A percentile compares a stretch with the other conserved stretches of the same genome.
Conservation (phyloP, 2,797 vertebrate species). For the Sorex maritimensis region DNA sequence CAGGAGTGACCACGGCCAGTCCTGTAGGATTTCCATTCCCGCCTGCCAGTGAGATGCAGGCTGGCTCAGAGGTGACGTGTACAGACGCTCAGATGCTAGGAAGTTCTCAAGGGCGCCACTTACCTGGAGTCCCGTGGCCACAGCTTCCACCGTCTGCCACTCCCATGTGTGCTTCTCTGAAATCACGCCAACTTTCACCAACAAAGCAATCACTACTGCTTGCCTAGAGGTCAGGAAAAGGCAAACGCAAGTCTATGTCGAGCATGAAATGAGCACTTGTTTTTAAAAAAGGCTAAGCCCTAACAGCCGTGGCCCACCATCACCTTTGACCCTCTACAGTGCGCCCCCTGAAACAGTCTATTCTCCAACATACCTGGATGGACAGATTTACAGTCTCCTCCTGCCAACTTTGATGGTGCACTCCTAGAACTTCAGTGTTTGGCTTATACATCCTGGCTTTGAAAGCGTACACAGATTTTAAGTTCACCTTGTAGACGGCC, state of each 20-base stretch:
- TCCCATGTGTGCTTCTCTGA: slow-evolving; percentile 97
- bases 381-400: background rate
- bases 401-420: background rate
- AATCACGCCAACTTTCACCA: slow-evolving; percentile 98
- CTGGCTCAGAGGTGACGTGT: background rate
- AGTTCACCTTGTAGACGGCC: slow-evolving; percentile 10
- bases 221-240: slow-evolving; percentile 93
- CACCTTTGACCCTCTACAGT: background rate
- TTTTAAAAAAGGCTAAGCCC: slow-evolving; percentile 68
- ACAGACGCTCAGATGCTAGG: background rate
- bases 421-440: slow-evolving; percentile 23
- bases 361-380: background rate
- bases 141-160: slow-evolving; percentile 97
- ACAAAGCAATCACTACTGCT: slow-evolving; percentile 96
- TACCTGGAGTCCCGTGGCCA: slow-evolving; percentile 98
- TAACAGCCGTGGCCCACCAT: background rate
- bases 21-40: background rate
- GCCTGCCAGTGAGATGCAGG: background rate
- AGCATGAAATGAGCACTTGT: slow-evolving; percentile 74
- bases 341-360: background rate
- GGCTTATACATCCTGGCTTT: slow-evolving; percentile 28
- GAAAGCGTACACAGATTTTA: slow-evolving; percentile 15
- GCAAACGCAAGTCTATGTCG: slow-evolving; percentile 78
- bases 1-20: background rate
- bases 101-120: slow-evolving; percentile 26